phyloP scores from a whole-genome alignment of 1,140 invertebrate species.

The Philaenus spumarius region DNA sequence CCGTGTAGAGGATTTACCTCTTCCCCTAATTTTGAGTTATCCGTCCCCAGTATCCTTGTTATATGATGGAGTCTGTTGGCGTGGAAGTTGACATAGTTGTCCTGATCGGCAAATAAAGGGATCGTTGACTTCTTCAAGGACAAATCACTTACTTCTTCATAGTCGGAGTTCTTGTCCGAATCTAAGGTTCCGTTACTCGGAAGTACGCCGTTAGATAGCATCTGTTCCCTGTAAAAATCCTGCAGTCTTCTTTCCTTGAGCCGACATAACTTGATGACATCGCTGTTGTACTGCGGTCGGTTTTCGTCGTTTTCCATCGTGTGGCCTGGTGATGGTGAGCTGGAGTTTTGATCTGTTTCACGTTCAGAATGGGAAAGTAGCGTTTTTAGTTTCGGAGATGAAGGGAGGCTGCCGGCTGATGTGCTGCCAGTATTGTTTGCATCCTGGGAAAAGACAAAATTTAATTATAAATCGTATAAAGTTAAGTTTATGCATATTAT shows the following conservation, averaged over 20 bases:
- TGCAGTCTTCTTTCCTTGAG: constrained; percentile 27
- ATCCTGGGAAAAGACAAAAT: no score
- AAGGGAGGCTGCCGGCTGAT: not conserved
- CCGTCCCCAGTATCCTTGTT: constrained; percentile 7
- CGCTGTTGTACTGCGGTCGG: not conserved
- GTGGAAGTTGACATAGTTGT: not conserved
- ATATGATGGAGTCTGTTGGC: constrained; percentile 9
- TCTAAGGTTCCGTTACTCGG: not conserved
- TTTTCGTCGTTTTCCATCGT: constrained; percentile 11
- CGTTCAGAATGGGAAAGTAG: not conserved
- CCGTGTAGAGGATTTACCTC: constrained; percentile 7
- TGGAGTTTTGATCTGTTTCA: not conserved
- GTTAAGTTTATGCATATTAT: no score
- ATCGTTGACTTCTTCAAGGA: not conserved
- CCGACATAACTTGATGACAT: constrained; percentile 17
- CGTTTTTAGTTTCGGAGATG: constrained; percentile 1
- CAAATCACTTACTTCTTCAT: not conserved
- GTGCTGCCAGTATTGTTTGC: no score
- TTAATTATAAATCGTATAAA: no score
- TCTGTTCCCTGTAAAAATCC: constrained; percentile 29
- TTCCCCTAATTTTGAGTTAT: not conserved
- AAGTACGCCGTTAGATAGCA: not conserved
- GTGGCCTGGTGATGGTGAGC: not conserved
- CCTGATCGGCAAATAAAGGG: no score
- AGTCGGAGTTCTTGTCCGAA: no score